Evolutionary conservation across 2,888 invertebrate species (phyloP), one percentile per base, ranked within the genome.

Genomic region (Hanleya hanleyi): DNA sequence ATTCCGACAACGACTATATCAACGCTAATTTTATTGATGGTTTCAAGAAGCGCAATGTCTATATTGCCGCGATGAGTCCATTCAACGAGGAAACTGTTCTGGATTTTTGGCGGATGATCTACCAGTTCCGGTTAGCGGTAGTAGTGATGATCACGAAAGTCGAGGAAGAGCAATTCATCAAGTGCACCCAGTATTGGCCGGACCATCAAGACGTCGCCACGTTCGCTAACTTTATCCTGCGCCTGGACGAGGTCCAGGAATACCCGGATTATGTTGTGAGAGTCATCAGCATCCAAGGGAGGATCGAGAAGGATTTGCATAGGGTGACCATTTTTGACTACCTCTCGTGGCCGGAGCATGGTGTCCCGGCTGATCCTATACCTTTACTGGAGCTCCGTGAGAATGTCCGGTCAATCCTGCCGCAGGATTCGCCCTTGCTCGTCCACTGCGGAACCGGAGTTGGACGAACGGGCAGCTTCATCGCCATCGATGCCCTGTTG

Each of bases 151-250:
- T 92, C 47, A 90, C 91, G 1, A 90, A 90, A 72, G 81, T 91
- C 5, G 83, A 89, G 7, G 92, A 92, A 77, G 91, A 91, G 70
- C 89, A 90, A 57, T 85, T 92, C 32, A 87, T 91, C n/a, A 96
- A 97, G 90, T 98, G 97, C 90, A 96, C 96, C 0, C 94, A 97
- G 73, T 99, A 98, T 92, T 98, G 98, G 98, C 93, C 93, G 1
- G 91, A 92, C 62, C 91, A 91, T 12, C 96, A 96, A 87, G 95
- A 95, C 86, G 95, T 95, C 84, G 93, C 94, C 41, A 93, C 93
- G 78, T 96, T 96, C 88, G 97, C 97, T 82, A 94, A 96, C 88
- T 95, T 97, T 87, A 93, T 94, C 73, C 96, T 98, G 1, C 94
- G 95, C 88, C 96, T 97, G 85, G 94, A 95, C 81, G 95, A 96